These are phyloP conservation scores for Nasua narica DNA, from an alignment of 2,797 vertebrate species.

Conservation along the genomic window DNA sequence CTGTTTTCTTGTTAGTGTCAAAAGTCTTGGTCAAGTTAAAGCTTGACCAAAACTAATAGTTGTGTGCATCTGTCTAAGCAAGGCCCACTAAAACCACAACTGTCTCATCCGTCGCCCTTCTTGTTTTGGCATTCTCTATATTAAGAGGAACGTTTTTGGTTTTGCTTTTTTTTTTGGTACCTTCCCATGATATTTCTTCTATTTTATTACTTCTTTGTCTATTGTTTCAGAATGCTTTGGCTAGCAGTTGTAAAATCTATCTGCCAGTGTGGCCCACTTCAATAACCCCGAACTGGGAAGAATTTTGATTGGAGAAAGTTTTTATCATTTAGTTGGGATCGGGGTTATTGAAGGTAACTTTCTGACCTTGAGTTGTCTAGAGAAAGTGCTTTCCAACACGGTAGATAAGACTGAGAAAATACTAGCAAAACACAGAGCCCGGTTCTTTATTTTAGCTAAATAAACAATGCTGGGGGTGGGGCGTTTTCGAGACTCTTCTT, in stretches of 20 bases:
- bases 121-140: conserved; percentile 57
- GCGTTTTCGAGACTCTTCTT: conserved; percentile 31
- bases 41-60: conserved; percentile 23
- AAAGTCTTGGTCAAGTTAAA: conserved; percentile 36
- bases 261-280: background rate
- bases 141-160: conserved; percentile 13
- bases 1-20: conserved; percentile 13
- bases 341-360: background rate
- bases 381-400: conserved; percentile 15
- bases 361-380: conserved; percentile 5
- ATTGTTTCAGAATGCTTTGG: background rate
- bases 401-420: background rate
- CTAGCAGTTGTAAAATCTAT: background rate
- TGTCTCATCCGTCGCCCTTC: conserved; percentile 31
- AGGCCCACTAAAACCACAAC: conserved; percentile 36
- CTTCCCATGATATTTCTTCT: background rate
- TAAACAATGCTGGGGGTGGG: conserved; percentile 24
- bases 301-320: conserved; percentile 13
- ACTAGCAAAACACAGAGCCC: background rate
- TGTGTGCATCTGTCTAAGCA: conserved; percentile 38
- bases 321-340: background rate
- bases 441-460: conserved; percentile 36
- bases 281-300: conserved; percentile 39
- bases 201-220: conserved; percentile 39
- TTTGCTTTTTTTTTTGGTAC: background rate